Conservation (phyloP, 2,797 vertebrate species). For the Bradypodion pumilum region DNA sequence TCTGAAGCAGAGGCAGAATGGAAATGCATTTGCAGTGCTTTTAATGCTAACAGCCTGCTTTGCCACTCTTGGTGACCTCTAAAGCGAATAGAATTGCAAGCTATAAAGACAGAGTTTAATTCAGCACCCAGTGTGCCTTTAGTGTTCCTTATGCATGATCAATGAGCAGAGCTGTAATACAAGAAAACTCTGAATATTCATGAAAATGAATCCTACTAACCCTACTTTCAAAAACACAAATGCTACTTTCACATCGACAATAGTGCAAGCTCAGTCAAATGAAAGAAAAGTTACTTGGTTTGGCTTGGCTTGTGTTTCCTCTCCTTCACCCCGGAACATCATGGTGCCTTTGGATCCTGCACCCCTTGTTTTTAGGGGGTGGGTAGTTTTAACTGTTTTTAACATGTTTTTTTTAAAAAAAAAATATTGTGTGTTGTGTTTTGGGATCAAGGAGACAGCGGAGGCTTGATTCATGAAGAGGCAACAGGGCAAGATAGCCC, state of each 20-base stretch:
- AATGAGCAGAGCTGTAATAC: constrained; percentile 52
- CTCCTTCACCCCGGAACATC: background rate
- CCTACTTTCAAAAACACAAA: constrained; percentile 64
- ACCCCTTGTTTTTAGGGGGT: too few relatives aligned
- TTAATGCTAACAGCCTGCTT: constrained; percentile 58
- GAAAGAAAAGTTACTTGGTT: constrained; percentile 25
- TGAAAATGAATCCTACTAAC: constrained; percentile 57
- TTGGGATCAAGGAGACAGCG: too few relatives aligned
- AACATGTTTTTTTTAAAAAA: too few relatives aligned
- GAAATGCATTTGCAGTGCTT: constrained; percentile 48
- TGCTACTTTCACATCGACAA: constrained; percentile 53
- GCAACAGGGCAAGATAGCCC: too few relatives aligned
- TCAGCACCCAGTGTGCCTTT: constrained; percentile 54
- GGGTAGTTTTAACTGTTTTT: too few relatives aligned
- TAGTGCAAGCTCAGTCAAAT: constrained; percentile 2
- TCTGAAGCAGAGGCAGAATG: constrained; percentile 36
- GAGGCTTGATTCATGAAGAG: too few relatives aligned
- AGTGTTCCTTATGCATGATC: constrained; percentile 62
- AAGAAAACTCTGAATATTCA: constrained; percentile 66
- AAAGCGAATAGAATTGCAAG: constrained; percentile 62
- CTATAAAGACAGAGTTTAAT: constrained; percentile 58
- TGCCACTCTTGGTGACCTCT: constrained; percentile 53
- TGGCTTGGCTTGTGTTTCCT: constrained; percentile 45
- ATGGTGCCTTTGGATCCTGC: too few relatives aligned
- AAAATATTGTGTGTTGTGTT: too few relatives aligned